Conservation (phyloP, 1,140 invertebrate genomes). For the Brevipalpus yothersi region DNA sequence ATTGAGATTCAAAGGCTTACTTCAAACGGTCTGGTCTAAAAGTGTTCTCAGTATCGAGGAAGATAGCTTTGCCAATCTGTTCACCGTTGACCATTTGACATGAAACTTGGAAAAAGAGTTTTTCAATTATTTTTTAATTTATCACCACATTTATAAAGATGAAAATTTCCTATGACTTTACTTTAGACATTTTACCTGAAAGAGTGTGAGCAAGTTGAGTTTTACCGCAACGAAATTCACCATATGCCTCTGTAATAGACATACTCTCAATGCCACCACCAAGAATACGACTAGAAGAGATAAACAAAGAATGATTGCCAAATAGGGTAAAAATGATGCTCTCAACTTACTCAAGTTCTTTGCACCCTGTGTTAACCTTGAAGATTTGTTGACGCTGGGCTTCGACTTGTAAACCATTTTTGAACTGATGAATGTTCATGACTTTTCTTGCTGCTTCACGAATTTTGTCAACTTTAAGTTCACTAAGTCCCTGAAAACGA, state of each 20-base stretch:
- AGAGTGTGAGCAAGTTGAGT: constrained; percentile 14
- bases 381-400: not conserved
- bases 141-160: no score
- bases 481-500: not conserved
- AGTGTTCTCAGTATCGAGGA: constrained; percentile 92
- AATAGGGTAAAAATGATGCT: not conserved
- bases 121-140: not conserved
- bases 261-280: constrained; percentile 28
- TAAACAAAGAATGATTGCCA: not conserved
- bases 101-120: not conserved
- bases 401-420: not conserved
- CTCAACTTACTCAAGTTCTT: not conserved
- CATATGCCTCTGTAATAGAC: constrained; percentile 28
- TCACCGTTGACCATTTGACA: not conserved
- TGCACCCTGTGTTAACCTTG: not conserved
- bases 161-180: no score
- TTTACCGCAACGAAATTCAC: constrained; percentile 32
- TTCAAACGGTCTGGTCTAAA: constrained; percentile 66
- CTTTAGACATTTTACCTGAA: constrained; percentile 7
- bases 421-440: not conserved
- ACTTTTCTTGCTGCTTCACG: not conserved
- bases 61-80: constrained; percentile 84
- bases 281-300: constrained; percentile 24
- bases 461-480: not conserved
- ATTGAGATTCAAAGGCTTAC: constrained; percentile 8